Evolutionary conservation across 2,797 vertebrate species (phyloP), one percentile per base, ranked within the genome.

Genomic region (Pseudomugil tenellus): DNA sequence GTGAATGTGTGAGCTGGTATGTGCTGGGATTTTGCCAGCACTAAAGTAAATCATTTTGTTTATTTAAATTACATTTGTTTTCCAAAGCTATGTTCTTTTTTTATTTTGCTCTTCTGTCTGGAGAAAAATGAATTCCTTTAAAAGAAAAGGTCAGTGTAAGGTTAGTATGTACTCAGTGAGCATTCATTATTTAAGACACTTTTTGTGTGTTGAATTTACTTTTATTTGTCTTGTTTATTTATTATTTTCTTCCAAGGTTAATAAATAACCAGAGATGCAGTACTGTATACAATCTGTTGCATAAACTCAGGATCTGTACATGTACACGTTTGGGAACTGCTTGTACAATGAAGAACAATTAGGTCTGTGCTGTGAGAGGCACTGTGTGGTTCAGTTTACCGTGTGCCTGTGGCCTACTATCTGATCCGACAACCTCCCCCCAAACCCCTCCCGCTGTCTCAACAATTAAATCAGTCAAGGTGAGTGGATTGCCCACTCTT

Each of bases 381-480:
- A 43, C 64, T 1, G 23, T 63, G 58, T 57, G 71, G 63, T 77
- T 84, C 68, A 71, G 62, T 90, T 80, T 75, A 81, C 73, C 49
- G 17, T 25, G 13, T 75, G 67, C 58, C 23, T 31, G 74, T 74
- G 84, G 79, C 76, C 77, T 64, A 12, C 58, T 37, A 68, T 86
- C 6, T 61, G 87, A 80, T 80, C 71, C 58, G 21, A 58, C 67
- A 13, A 58, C 74, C 63, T 56, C 58, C 57, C 59, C 52, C 29
- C 62, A 53, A 46, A 16, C 25, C 56, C 61, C 66, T 68, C 52
- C 69, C 70, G 63, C 81, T 75, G 71, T 77, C 75, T 84, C 67
- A 76, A 84, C 87, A 83, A 83, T 89, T 74, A 81, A 84, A 85
- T 83, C 77, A 76, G 80, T 77, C 74, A 84, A 90, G 80, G 84